Evolutionary conservation across 2,888 invertebrate genomes (phyloP), one percentile per base, ranked within the genome.

Genomic region (Morinoia aosen): DNA sequence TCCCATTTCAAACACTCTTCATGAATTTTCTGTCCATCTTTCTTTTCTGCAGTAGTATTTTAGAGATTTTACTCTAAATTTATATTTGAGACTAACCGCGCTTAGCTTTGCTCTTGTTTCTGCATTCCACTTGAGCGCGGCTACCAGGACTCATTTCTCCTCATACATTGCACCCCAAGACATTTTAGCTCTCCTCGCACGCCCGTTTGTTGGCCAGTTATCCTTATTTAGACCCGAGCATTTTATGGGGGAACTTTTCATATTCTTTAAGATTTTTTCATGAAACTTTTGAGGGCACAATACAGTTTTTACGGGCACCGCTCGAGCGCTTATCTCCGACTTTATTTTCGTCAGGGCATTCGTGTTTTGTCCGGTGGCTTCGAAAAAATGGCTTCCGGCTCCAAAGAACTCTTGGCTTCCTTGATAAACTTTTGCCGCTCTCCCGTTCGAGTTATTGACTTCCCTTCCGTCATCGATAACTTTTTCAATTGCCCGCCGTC

Each of bases 291-390:
- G 48, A 48, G 57, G 93, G 48, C 93, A 57, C 93, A 93, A 93
- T 93, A 48, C 93, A 93, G 93, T 48, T 93, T 93, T 93, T 93
- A 57, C 11, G 57, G 56, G n/a, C 57, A 12, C 57, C 8, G 57
- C 58, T 93, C 93, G 25, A 19, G 58, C 33, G 93, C 93, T 93
- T 93, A 93, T 93, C 93, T 57, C 48, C 33, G 93, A 56, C 93
- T 93, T 93, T 93, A 93, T 93, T 93, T 93, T 93, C 93, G 56
- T 93, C 33, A 56, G 57, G 57, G 56, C 48, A 56, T 93, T 57
- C 57, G 93, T 56, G 56, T 93, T 93, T 58, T 58, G 57, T 56
- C 48, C 93, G 93, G 57, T 48, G 57, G 33, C 57, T 93, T 19
- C 19, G 40, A 48, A 40, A 90, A 90, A 90, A 90, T 40, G 90